Base-by-base conservation (phyloP, 2,113 vertebrate species). In the Trogon melanurus region DNA sequence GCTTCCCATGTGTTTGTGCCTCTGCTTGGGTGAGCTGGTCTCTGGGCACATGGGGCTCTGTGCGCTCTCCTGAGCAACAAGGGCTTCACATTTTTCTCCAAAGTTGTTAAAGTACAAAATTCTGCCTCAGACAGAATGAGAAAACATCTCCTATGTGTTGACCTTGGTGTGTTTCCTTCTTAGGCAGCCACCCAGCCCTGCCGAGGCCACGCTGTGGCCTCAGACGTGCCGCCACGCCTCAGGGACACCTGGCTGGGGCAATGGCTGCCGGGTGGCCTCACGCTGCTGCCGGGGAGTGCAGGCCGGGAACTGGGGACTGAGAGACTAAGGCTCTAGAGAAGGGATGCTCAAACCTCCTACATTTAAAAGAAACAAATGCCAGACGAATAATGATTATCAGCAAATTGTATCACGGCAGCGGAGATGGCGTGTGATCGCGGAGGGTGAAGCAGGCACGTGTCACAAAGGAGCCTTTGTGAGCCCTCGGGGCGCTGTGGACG, bases 191-290 rank as follows among this genome's bases (percentile, higher is more conserved):
- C 17, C 27, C 0, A 0, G 30, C 27, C 51, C 66, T 21, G 27
- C 0, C 2, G 26, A 32, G 41, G 36, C 57, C 21, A 50, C 0
- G 0, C 30, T 13, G 1, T 0, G 32, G 45, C 75, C 73, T 45
- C 2, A 0, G 56, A 14, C 13, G 10, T 0, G 0, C 6, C 1
- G 0, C 47, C 17, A 0, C 5, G 0, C 45, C 26, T 26, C 16
- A 50, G 81, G 26, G 53, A 23, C 16, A 1, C 3, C 7, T 0
- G 17, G 50, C 38, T 5, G 10, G 13, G 34, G 6, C 75, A 47
- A 60, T 2, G 16, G 58, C 29, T 0, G 51, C 30, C 2, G 0
- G 7, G 7, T 26, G 10, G 6, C 47, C 41, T 48, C 64, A 53
- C 21, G 0, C 5, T 3, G 0, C 0, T 0, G 21, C 2, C 3